These are phyloP conservation scores for Nasonia oneida DNA, from an alignment of 2,888 invertebrate genomes.

Conservation along the genomic window DNA sequence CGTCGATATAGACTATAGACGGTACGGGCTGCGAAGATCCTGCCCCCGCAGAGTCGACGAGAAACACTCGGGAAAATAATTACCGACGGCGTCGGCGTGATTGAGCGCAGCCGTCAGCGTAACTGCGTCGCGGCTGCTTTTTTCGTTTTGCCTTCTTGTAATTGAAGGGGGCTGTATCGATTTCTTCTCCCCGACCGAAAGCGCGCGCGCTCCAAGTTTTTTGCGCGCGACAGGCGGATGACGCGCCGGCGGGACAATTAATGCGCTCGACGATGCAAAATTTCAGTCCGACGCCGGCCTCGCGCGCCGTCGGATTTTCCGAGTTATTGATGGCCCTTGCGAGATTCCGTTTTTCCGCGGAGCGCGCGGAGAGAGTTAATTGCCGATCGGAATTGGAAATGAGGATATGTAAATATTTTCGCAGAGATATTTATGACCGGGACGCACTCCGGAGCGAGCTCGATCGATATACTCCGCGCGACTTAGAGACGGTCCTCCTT, in stretches of 20 bases:
- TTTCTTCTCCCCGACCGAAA: background rate
- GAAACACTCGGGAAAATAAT: background rate
- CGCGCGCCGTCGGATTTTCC: background rate
- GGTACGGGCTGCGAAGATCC: background rate
- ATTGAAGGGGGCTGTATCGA: background rate
- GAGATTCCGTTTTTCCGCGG: background rate
- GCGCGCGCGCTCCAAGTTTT: no score
- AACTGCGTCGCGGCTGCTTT: background rate
- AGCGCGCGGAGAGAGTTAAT: no score
- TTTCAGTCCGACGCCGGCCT: background rate
- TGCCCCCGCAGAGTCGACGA: no score
- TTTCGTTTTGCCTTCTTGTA: background rate
- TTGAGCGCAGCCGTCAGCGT: background rate
- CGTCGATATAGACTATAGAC: background rate
- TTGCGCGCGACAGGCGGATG: no score
- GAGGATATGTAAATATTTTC: background rate
- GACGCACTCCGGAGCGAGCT: no score
- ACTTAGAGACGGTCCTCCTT: conserved; percentile 28
- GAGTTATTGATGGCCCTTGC: background rate
- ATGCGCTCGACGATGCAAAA: background rate
- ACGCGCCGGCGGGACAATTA: background rate
- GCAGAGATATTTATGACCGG: background rate
- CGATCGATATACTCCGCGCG: background rate
- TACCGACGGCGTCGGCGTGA: background rate
- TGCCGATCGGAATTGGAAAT: background rate